phyloP scores from a whole-genome alignment of 2,113 vertebrate genomes.

The Grammomys surdaster region DNA sequence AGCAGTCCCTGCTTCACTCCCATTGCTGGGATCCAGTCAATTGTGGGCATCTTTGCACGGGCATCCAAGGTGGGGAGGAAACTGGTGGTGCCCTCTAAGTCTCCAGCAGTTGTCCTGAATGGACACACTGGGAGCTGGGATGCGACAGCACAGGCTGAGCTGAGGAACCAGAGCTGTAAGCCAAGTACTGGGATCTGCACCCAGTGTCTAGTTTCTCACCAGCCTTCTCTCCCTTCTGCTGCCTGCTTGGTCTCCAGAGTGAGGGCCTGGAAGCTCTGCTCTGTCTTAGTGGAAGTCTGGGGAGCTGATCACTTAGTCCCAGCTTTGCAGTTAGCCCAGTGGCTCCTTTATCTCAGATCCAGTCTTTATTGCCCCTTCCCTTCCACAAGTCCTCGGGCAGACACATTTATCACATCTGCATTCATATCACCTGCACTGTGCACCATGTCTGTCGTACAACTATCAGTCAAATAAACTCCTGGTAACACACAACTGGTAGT shows the following conservation, averaged over 20 bases:
- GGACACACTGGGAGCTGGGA: neutral
- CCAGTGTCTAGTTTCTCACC: neutral
- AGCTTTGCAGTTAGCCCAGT: neutral
- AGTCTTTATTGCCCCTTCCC: neutral
- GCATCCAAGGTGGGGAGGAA: neutral
- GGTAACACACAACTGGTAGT: fast-evolving
- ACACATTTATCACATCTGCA: no score
- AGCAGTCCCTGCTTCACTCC: neutral
- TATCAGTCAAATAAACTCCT: fast-evolving
- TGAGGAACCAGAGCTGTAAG: neutral
- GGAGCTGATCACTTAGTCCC: neutral
- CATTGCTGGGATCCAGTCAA: neutral
- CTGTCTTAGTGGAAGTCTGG: neutral
- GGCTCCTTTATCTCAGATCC: neutral
- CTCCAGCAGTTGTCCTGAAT: neutral
- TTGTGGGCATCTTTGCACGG: neutral
- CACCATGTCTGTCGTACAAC: fast-evolving
- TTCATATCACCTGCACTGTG: neutral
- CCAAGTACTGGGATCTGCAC: neutral
- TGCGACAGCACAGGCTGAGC: neutral
- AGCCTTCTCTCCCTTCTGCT: neutral
- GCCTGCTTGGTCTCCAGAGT: neutral
- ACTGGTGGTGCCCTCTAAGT: neutral
- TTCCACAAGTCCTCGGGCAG: no score
- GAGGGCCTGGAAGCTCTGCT: neutral